Base-by-base conservation (phyloP, 2,113 vertebrate species). In the Xiphophorus maculatus region DNA sequence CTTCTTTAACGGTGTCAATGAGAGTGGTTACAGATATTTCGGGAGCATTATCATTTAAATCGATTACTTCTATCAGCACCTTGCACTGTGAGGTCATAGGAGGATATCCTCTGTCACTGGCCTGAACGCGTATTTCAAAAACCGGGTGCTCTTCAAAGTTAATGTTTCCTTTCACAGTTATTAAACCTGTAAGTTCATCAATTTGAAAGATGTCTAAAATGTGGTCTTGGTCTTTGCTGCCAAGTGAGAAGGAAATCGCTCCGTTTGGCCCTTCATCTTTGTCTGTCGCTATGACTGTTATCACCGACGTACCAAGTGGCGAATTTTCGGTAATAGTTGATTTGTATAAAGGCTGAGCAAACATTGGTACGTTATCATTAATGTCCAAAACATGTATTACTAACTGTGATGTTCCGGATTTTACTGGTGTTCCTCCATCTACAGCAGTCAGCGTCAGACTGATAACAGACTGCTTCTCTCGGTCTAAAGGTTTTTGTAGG, bases 41-140 rank as follows among this genome's bases (percentile, higher is more conserved):
- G 51, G 85, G 85, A 13, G 27, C 27, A 3, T 97, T 96, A 73
- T 97, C 95, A 44, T 97, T 97, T 40, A 92, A 27, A 62, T 93
- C 92, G 11, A 80, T 0, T 3, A 93, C 75, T 40, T 92, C 89
- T 19, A 93, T 71, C 30, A 92, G 71, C 11, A 88, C 42, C 71
- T 88, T 88, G 15, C 73, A 63, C 0, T 88, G 84, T 22, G 84
- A 69, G 1, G 51, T 85, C 82, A 92, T 90, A 0, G 88, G 89
- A 25, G 80, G 67, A 1, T 0, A 48, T 0, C 88, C 91, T 54
- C 74, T 87, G 27, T 93, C 92, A 62, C 77, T 83, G 1, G 93
- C 92, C 67, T 89, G 85, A 7, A 89, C 82, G 1, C 87, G 71
- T 17, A 92, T 87, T 69, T 94, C 92, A 83, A 90, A 82, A 22